Evolutionary conservation across 2,113 vertebrate species (phyloP), one percentile per base, ranked within the genome.

Genomic region (Otus sunia): DNA sequence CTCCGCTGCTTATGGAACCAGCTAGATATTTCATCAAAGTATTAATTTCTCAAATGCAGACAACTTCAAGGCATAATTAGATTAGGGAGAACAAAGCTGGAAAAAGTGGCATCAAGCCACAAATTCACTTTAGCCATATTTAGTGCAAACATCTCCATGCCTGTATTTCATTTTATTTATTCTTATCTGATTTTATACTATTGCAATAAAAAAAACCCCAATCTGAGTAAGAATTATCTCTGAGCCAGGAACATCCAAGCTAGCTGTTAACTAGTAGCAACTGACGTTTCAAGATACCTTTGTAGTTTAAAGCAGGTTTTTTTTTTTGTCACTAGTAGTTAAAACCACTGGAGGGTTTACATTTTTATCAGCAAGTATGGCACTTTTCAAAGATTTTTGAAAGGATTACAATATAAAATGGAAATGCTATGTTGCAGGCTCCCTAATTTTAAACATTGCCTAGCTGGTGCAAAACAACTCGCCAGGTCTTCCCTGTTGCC

Each of bases 31-130:
- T 99, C 99, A 99, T 99, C 99, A 99, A 99, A 99, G 98, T 99
- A 99, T 99, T 99, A 99, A 99, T 99, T 99, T 99, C 99, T 99
- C 99, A 99, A 99, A 99, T 99, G 99, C 98, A 98, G 99, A 99
- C 99, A 99, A 99, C 99, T 99, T 99, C 98, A 99, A 99, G 98
- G 98, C 98, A 98, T 99, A 99, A 99, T 99, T 99, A 99, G 98
- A 99, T 99, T 99, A 99, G 98, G 98, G 98, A 98, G 97, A 98
- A 98, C 97, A 98, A 98, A 98, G 98, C 98, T 98, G 94, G 93
- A 90, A 98, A 98, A 98, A 97, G 98, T 99, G 99, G 99, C 98
- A 98, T 98, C 98, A 97, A 97, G 98, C 99, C 99, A 99, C 98
- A 98, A 98, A 98, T 98, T 98, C 97, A 98, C 98, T 98, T 98